Percentiles rank a stretch among this genome's conserved stretches.
phyloP scores from a whole-genome alignment of 2,797 vertebrate genomes.

The Hydrocynus forskahlii region DNA sequence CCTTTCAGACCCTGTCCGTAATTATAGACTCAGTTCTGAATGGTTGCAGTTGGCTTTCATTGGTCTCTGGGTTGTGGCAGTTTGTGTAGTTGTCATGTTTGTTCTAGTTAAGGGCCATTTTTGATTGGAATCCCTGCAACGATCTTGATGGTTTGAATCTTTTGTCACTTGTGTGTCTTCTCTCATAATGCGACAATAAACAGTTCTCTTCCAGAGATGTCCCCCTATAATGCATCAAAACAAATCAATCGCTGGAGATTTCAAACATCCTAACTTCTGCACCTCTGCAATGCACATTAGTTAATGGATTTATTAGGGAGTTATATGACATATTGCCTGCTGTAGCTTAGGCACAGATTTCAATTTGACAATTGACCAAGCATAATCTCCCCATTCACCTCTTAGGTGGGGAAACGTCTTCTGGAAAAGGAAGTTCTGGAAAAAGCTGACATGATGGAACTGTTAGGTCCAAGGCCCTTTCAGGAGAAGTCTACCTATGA shows the following conservation, averaged over 20 bases:
- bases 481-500: slow-evolving; percentile 69
- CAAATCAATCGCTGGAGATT: not conserved
- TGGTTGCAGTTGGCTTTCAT: not conserved
- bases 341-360: not conserved
- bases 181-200: not conserved
- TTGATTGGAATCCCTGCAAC: not conserved
- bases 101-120: not conserved
- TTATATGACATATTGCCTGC: too few relatives aligned
- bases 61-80: not conserved
- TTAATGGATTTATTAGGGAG: too few relatives aligned
- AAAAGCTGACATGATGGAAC: slow-evolving; percentile 69
- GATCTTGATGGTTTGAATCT: too few relatives aligned
- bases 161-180: not conserved
- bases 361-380: not conserved
- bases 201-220: not conserved
- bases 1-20: too few relatives aligned
- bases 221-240: not conserved
- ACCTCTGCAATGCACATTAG: too few relatives aligned
- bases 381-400: not conserved
- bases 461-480: slow-evolving; percentile 70
- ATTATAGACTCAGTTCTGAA: not conserved
- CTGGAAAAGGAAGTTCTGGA: slow-evolving; percentile 74
- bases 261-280: too few relatives aligned
- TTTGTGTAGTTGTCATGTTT: not conserved
- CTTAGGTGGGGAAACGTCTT: slow-evolving; percentile 69